These are phyloP conservation scores for Loriculus beryllinus DNA, from an alignment of 2,797 vertebrate genomes.

Conservation along the genomic window DNA sequence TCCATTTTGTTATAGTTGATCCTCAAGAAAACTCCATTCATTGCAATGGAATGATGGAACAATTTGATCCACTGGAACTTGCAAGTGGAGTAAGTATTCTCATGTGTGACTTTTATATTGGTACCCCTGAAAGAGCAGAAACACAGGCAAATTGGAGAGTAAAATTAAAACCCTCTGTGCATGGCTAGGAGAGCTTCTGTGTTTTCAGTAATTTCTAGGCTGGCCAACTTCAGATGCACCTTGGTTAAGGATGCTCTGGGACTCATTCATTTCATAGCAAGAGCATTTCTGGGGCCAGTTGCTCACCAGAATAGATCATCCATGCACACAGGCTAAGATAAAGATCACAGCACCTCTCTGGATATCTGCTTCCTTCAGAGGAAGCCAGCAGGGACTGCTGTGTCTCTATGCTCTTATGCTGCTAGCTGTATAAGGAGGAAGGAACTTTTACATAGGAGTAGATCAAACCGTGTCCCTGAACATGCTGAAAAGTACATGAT, in stretches of 20 bases:
- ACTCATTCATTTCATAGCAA: neutral
- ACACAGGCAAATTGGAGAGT: neutral
- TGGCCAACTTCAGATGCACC: neutral
- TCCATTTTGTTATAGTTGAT: neutral
- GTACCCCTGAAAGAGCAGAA: neutral
- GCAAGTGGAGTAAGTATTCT: neutral
- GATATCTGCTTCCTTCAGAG: neutral
- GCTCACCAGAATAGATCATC: neutral
- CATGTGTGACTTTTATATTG: neutral
- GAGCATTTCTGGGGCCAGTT: fast-evolving
- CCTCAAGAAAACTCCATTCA: neutral
- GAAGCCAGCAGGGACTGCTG: neutral
- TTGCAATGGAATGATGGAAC: neutral
- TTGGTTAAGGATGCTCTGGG: neutral
- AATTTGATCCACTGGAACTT: neutral
- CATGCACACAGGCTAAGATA: neutral
- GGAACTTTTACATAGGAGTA: neutral
- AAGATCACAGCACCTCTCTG: neutral
- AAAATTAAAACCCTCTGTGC: neutral
- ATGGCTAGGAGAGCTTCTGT: neutral
- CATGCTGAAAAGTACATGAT: neutral
- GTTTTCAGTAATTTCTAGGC: neutral
- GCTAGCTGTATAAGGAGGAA: neutral
- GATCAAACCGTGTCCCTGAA: neutral
- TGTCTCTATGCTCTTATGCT: neutral